Evolutionary conservation across 2,888 invertebrate species (phyloP).

Genomic region (Dasysyrphus tricinctus): DNA sequence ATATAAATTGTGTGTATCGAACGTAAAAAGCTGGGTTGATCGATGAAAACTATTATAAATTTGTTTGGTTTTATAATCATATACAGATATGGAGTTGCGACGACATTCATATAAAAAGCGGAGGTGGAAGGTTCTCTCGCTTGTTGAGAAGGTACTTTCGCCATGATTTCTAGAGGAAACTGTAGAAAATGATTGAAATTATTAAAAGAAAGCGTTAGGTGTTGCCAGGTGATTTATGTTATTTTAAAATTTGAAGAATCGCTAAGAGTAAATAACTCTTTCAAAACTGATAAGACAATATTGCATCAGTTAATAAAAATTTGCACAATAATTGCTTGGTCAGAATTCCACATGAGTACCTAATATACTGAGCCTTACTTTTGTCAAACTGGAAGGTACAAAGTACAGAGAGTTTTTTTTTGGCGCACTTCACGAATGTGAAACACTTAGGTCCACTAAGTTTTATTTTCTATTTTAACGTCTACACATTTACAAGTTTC

Average conservation of each 20-base stretch:
- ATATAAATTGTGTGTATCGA: slow-evolving; percentile 36
- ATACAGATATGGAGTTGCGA: not conserved
- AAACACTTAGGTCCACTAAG: too few species aligned
- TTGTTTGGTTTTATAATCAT: slow-evolving; percentile 16
- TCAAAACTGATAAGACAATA: too few species aligned
- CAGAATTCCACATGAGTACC: too few species aligned
- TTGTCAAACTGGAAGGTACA: too few species aligned
- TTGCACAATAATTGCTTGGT: too few species aligned
- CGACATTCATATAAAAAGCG: not conserved
- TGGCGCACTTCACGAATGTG: too few species aligned
- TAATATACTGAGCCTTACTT: too few species aligned
- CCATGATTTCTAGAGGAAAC: slow-evolving; percentile 8
- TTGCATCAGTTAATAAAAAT: too few species aligned
- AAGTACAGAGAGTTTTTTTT: too few species aligned
- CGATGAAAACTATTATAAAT: slow-evolving; percentile 12
- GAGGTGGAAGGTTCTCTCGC: not conserved
- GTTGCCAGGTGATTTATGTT: slow-evolving; percentile 11
- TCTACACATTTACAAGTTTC: too few species aligned
- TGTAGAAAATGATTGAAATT: slow-evolving; percentile 11
- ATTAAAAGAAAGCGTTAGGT: slow-evolving; percentile 15
- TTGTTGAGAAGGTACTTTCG: slow-evolving; percentile 18
- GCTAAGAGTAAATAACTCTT: too few species aligned
- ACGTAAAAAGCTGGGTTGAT: not conserved
- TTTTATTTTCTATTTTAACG: too few species aligned
- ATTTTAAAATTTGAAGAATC: not conserved